These are phyloP conservation scores for Chironex yamaguchii DNA, from an alignment of 30 jellyfish, hydroid and myxozoan genomes.

Conservation along the genomic window DNA sequence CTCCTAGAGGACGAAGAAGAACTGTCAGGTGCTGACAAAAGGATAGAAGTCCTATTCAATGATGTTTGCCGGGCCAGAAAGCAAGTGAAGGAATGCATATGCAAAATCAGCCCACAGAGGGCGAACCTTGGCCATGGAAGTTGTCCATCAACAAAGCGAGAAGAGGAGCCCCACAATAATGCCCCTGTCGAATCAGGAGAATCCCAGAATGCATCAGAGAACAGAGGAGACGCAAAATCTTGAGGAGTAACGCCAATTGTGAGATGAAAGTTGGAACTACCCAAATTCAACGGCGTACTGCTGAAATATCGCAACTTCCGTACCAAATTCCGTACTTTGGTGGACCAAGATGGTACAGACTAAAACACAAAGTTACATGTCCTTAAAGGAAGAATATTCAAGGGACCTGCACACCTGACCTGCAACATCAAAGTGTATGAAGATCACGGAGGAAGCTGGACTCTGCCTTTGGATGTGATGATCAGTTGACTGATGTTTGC, in stretches of 20 bases:
- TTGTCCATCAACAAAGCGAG: too few species aligned
- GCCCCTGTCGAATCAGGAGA: not conserved
- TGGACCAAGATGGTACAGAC: not conserved
- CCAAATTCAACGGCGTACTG: not conserved
- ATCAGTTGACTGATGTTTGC: too few species aligned
- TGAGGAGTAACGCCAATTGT: not conserved
- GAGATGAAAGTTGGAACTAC: not conserved
- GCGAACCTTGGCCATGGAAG: not conserved
- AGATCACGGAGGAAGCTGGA: too few species aligned
- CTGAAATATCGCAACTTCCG: not conserved
- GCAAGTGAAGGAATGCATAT: not conserved
- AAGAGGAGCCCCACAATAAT: not conserved
- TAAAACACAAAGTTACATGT: not conserved
- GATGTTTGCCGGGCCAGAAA: not conserved
- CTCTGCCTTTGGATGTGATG: too few species aligned
- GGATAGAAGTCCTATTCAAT: not conserved
- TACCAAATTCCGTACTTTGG: not conserved
- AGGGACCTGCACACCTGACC: not conserved
- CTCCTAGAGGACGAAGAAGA: not conserved
- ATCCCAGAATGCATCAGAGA: not conserved
- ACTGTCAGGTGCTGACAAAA: not conserved
- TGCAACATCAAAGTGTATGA: not conserved
- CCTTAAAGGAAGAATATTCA: not conserved
- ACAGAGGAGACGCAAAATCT: not conserved
- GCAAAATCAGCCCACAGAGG: not conserved